These are phyloP conservation scores for Malacosoma neustria DNA, from an alignment of 2,888 invertebrate genomes.

Conservation along the genomic window DNA sequence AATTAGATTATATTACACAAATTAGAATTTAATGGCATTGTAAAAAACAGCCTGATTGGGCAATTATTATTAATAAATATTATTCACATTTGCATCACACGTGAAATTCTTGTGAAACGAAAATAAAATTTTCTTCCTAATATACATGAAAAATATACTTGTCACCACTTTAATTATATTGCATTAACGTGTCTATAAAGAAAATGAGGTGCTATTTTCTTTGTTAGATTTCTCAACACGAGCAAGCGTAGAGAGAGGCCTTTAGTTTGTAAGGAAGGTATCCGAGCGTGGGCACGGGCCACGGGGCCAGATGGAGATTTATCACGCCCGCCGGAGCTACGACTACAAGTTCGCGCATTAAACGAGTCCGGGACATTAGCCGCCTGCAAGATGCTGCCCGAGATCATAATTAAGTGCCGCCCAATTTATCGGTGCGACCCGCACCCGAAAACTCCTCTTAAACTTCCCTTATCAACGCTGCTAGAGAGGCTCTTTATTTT, in stretches of 20 bases:
- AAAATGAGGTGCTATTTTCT: too few species aligned
- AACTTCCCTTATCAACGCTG: slow-evolving; percentile 70
- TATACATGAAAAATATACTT: too few species aligned
- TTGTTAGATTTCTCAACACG: too few species aligned
- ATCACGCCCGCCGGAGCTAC: slow-evolving; percentile 67
- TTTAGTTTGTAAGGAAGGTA: slow-evolving; percentile 3
- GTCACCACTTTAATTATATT: too few species aligned
- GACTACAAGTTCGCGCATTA: slow-evolving; percentile 73
- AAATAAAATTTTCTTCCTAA: too few species aligned
- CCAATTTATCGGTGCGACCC: slow-evolving; percentile 74
- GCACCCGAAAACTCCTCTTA: slow-evolving; percentile 65
- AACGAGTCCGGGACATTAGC: slow-evolving; percentile 73
- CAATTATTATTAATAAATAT: too few species aligned
- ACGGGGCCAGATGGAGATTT: slow-evolving; percentile 64
- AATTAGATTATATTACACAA: too few species aligned
- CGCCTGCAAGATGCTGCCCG: slow-evolving; percentile 73
- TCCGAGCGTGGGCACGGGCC: slow-evolving; percentile 27
- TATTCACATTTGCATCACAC: too few species aligned
- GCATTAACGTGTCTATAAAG: too few species aligned
- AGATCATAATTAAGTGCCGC: slow-evolving; percentile 75
- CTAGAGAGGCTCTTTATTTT: slow-evolving; percentile 69
- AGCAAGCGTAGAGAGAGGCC: neutral
- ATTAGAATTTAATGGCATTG: too few species aligned
- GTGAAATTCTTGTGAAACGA: too few species aligned
- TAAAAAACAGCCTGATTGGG: too few species aligned